phyloP scores from a whole-genome alignment of 1,140 invertebrate species.

The Heliothis subflexa region DNA sequence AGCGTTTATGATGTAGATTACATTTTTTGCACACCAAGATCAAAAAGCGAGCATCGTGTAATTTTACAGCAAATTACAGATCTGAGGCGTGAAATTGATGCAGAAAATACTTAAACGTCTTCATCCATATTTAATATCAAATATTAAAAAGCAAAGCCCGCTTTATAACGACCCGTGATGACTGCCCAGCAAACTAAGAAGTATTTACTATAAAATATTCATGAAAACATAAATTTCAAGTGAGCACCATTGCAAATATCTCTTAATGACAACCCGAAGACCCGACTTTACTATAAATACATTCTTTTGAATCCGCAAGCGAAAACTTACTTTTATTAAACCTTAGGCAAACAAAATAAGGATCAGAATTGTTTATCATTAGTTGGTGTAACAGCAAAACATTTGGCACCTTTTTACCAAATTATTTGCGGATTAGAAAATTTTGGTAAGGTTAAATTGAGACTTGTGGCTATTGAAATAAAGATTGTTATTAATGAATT shows the following conservation, averaged over 20 bases:
- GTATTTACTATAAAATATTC: constrained; percentile 57
- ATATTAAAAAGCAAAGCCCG: constrained; percentile 31
- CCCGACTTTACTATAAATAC: constrained; percentile 31
- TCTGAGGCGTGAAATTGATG: constrained; percentile 18
- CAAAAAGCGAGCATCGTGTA: constrained; percentile 12
- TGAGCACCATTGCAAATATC: constrained; percentile 66
- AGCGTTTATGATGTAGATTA: not conserved
- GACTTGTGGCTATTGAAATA: constrained; percentile 46
- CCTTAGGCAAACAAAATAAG: constrained; percentile 27
- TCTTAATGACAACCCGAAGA: constrained; percentile 67
- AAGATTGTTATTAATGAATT: constrained; percentile 28
- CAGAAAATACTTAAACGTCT: constrained; percentile 32
- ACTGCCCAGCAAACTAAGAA: constrained; percentile 26
- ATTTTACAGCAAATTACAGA: constrained; percentile 24
- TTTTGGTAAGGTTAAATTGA: constrained; percentile 20
- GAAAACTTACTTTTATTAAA: not conserved
- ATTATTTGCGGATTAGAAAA: constrained; percentile 20
- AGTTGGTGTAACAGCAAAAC: constrained; percentile 36
- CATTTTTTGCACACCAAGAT: constrained; percentile 10
- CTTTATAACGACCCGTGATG: constrained; percentile 34
- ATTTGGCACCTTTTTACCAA: constrained; percentile 50
- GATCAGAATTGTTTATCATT: constrained; percentile 39
- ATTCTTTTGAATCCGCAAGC: constrained; percentile 33
- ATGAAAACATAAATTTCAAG: constrained; percentile 59
- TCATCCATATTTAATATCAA: constrained; percentile 42